These are phyloP conservation scores for Myoxocephalus aenaeus DNA, from an alignment of 2,797 vertebrate species.

Conservation along the genomic window DNA sequence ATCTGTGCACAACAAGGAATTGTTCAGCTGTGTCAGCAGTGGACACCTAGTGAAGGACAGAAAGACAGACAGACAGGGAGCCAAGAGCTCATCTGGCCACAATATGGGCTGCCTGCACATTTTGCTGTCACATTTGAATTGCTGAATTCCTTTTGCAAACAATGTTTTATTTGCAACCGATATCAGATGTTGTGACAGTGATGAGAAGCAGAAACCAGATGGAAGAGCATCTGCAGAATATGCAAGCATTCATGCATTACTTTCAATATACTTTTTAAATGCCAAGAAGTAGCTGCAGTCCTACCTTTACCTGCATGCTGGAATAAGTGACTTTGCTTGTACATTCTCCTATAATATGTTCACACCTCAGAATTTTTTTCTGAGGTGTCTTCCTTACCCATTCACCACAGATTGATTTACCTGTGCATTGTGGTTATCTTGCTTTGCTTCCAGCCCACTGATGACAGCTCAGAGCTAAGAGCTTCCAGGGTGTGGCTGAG, in stretches of 20 bases:
- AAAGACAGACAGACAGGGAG: conserved; percentile 46
- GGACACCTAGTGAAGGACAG: conserved; percentile 58
- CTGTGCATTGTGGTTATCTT: conserved; percentile 27
- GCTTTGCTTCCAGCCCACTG: conserved; percentile 37
- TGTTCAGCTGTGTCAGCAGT: conserved; percentile 65
- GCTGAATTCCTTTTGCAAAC: conserved; percentile 48
- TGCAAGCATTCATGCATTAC: conserved; percentile 16
- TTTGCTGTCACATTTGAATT: conserved; percentile 54
- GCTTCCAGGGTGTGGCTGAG: conserved; percentile 57
- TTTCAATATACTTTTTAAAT: conserved; percentile 5
- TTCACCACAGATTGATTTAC: conserved; percentile 34
- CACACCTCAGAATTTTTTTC: neutral
- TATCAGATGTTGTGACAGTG: conserved; percentile 52
- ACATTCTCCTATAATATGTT: conserved; percentile 16
- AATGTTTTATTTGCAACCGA: conserved; percentile 53
- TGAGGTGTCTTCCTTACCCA: conserved; percentile 1
- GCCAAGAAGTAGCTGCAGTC: conserved; percentile 17
- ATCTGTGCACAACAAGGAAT: conserved; percentile 21
- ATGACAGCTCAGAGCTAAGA: conserved; percentile 55
- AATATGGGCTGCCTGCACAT: conserved; percentile 65
- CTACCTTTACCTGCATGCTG: conserved; percentile 26
- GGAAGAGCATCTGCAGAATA: conserved; percentile 5
- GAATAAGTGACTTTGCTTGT: conserved; percentile 37
- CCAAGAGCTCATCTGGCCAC: conserved; percentile 72
- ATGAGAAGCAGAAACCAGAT: conserved; percentile 58